Base-by-base conservation (phyloP, 2,113 vertebrate species). In the Dromiciops gliroides region DNA sequence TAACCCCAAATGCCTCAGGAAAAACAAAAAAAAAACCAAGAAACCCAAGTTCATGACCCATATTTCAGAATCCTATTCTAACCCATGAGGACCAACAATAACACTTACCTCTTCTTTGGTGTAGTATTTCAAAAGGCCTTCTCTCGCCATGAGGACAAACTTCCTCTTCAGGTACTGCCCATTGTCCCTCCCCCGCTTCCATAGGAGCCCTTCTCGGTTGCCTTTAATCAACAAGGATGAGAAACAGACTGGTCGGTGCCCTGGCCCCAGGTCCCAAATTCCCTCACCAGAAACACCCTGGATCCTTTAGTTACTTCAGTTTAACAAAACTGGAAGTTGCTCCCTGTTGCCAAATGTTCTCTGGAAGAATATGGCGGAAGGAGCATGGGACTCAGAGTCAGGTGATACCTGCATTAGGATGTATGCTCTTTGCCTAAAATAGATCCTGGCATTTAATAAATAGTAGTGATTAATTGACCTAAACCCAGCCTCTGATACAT, bases 71-170 rank as follows among this genome's bases (percentile, higher is more conserved):
- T 11, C 23, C 16, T 83, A 83, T 44, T 44, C 67, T 19, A 83
- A 83, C 19, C 7, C 23, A 23, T 44, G 22, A 83, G n/a, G 16
- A 8, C 67, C 67, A 83, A 44, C 67, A 44, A 22, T n/a, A 44
- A 83, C 67, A 44, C 99, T 99, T 97, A 99, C 99, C 97, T 99
- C 99, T 52, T 99, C 99, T 98, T 99, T 99, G 98, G 98, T 99
- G 98, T 99, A 99, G 98, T 99, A 99, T 96, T 99, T 99, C 92
- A 99, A 98, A 8, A 99, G 98, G 22, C 99, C 99, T 98, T 99
- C 99, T 97, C 96, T 98, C 75, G 99, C 98, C 4, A 99, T 98
- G 2, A 99, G 98, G 92, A 99, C 97, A 98, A 99, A 99, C 94
- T 98, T 99, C 96, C 99, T 98, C 96, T 98, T 99, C 96, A 99